Base-by-base conservation (phyloP, 2,113 vertebrate species). In the Nansenia antarctica region DNA sequence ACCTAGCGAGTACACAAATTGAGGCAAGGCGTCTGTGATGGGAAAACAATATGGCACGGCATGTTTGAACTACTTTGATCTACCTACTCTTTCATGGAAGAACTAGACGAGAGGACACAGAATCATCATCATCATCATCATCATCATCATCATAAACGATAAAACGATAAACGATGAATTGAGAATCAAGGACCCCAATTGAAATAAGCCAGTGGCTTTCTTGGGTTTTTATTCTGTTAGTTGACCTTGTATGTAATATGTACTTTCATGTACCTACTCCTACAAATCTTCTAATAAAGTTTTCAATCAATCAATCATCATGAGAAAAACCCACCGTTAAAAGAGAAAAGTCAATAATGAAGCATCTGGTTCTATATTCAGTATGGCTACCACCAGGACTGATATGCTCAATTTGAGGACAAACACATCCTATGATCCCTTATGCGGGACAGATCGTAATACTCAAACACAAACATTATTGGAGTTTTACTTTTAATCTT, bases 341-440 rank as follows among this genome's bases (percentile, higher is more conserved):
- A 2, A 12, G 42, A 47, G 42, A 47, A 47, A n/a, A n/a, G n/a
- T n/a, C n/a, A n/a, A n/a, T n/a, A 47, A 12, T 47, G 45, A 47
- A 5, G 5, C 11, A 14, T 47, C 45, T 12, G 20, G 18, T 47
- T 12, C 18, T 1, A 47, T 47, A 12, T 47, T 47, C 45, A 45
- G 39, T 5, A 47, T 30, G 62, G 4, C 27, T 31, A n/a, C 63
- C 47, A n/a, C 18, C 60, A 11, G 34, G 63, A 42, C 9, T 9
- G 27, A 70, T 2, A 64, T 57, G 0, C 39, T 29, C 67, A 0
- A 20, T n/a, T 31, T 2, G 45, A 67, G 35, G 58, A 74, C 47
- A 61, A 54, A 35, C 22, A 45, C 63, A 53, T 12, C 42, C 54
- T 57, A 74, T 72, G 70, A n/a, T 66, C 49, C 59, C 29, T 30